phyloP scores from a whole-genome alignment of 1,140 invertebrate species.

The Amyelois transitella region DNA sequence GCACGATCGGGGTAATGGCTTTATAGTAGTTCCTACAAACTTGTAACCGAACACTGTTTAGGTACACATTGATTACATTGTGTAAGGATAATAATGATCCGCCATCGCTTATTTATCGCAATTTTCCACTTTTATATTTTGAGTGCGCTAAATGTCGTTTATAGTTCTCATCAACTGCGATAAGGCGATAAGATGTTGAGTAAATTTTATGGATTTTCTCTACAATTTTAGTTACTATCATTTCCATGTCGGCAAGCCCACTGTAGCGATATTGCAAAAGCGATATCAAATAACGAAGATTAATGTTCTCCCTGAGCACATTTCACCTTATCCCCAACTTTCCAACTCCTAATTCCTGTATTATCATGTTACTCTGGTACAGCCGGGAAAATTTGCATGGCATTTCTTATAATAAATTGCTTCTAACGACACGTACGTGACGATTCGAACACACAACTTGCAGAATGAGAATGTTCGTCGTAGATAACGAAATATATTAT shows the following conservation, averaged over 20 bases:
- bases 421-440: constrained; percentile 42
- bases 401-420: constrained; percentile 39
- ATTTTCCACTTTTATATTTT: too few relatives aligned
- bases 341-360: background rate
- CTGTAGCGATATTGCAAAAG: background rate
- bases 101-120: too few relatives aligned
- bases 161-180: too few relatives aligned
- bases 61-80: too few relatives aligned
- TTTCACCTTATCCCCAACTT: background rate
- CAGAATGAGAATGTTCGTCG: constrained; percentile 17
- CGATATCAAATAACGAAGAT: background rate
- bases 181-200: too few relatives aligned
- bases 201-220: too few relatives aligned
- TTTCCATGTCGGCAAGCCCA: background rate
- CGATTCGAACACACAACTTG: constrained; percentile 21
- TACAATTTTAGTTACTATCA: background rate
- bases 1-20: background rate
- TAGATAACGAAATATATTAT: constrained; percentile 31
- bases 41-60: background rate
- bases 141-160: too few relatives aligned
- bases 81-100: too few relatives aligned
- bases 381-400: constrained; percentile 30
- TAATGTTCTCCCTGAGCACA: background rate
- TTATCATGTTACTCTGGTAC: constrained; percentile 25
- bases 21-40: background rate